Percentiles rank a stretch among this genome's conserved stretches.
These are phyloP conservation scores for Deilephila elpenor DNA, from an alignment of 2,888 invertebrate genomes.

Conservation along the genomic window DNA sequence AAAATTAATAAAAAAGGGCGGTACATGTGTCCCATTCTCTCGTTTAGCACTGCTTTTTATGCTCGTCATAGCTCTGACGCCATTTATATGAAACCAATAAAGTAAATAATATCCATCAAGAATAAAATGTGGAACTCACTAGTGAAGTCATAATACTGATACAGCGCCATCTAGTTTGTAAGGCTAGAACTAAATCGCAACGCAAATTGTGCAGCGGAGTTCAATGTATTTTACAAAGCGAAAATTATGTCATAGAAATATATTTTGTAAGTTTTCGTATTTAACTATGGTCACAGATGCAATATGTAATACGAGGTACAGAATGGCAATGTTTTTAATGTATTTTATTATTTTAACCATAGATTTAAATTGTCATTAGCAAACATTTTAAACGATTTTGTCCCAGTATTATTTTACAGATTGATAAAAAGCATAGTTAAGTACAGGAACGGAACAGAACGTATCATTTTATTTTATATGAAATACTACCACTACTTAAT, in stretches of 20 bases:
- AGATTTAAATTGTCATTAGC: neutral
- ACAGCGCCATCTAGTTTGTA: constrained; percentile 24
- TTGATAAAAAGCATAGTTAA: constrained; percentile 29
- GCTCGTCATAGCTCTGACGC: neutral
- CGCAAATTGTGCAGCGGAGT: neutral
- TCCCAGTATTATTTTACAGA: constrained; percentile 8
- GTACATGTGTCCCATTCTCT: constrained; percentile 28
- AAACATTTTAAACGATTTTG: neutral
- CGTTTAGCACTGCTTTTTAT: neutral
- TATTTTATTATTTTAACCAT: constrained; percentile 3
- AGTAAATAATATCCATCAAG: neutral
- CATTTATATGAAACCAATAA: neutral
- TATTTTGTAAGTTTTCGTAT: constrained; percentile 12
- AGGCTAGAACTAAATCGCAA: constrained; percentile 4
- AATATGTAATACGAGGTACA: constrained; percentile 24
- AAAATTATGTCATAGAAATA: constrained; percentile 21
- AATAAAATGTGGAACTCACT: neutral
- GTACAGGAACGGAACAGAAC: constrained; percentile 33
- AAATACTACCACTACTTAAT: neutral
- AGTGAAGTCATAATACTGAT: neutral
- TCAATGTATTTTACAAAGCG: neutral
- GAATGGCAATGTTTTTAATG: neutral
- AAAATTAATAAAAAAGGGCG: neutral
- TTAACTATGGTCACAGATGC: constrained; percentile 44
- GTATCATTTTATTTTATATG: constrained; percentile 17